These are phyloP conservation scores for Sminthurinus aureus DNA, from an alignment of 2,888 invertebrate species.

Conservation along the genomic window DNA sequence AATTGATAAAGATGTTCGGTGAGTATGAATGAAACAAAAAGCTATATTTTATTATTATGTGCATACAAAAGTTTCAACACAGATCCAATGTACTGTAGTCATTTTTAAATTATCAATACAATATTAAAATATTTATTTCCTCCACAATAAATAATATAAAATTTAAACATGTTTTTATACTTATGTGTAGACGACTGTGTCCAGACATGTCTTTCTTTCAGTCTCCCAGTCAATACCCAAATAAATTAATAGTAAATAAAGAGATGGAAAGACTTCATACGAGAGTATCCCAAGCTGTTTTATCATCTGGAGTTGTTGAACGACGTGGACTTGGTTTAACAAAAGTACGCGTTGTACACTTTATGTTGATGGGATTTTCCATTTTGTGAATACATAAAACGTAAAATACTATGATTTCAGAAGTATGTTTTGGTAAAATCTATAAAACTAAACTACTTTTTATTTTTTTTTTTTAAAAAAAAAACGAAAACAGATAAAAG, in stretches of 20 bases:
- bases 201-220: conserved; percentile 99
- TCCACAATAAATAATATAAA: no score
- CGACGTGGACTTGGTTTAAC: conserved; percentile 82
- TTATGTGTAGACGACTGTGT: conserved; percentile 73
- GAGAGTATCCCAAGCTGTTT: conserved; percentile 83
- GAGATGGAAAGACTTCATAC: conserved; percentile 85
- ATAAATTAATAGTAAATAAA: conserved; percentile 79
- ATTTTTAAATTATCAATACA: no score
- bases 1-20: conserved; percentile 96
- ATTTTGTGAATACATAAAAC: not conserved
- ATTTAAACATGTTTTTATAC: not conserved
- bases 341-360: conserved; percentile 12
- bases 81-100: no score
- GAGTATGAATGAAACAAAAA: conserved; percentile 14
- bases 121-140: no score
- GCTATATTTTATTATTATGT: no score
- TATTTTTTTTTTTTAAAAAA: not conserved
- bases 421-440: no score
- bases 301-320: conserved; percentile 88
- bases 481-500: not conserved
- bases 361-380: not conserved
- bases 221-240: conserved; percentile 90
- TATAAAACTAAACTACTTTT: not conserved
- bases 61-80: not conserved
- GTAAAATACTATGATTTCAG: no score